Evolutionary conservation across 2,113 vertebrate genomes (phyloP), one percentile per base, ranked within the genome.

Genomic region (Scalopus aquaticus): DNA sequence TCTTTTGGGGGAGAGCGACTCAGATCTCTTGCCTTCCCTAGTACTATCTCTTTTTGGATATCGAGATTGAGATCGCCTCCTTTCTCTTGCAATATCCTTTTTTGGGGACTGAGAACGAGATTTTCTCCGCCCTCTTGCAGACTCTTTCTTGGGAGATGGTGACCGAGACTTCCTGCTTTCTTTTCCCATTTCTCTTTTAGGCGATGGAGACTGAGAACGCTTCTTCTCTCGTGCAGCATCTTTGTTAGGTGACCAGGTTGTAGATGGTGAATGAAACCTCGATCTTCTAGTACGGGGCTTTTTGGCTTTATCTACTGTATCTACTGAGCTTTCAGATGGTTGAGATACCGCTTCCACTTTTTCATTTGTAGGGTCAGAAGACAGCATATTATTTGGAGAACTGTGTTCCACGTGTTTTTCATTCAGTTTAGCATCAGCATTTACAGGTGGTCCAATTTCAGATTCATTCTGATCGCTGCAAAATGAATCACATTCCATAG

Each of bases 261-360:
- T 99, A 1, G 99, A 98, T 4, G 99, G 98, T 13, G 99, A 99
- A 96, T 99, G 99, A 97, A 99, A 99, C 78, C 99, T 99, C 91
- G 99, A 99, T 87, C 98, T 99, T 81, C 98, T 98, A 54, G 97
- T 97, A 94, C 98, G 98, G 78, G 97, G 20, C 51, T 98, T 99
- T 96, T 98, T 98, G 37, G 97, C 98, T 94, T 97, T 98, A 87
- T 97, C 98, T 86, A 73, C 28, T 70, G 0, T 42, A 64, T 98
- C 97, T 64, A 88, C 1, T 9, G 97, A 88, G 91, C 79, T 95
- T 93, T 98, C 98, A 70, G 87, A 90, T 79, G 93, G 96, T 28
- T 97, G 97, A 96, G 69, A 79, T 74, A 76, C 0, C 81, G 30
- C 78, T 97, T 97, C 97, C 92, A 69, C 95, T 84, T 98, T 98